Conservation (phyloP, 2,797 vertebrate genomes). For the Geotrypetes seraphini region DNA sequence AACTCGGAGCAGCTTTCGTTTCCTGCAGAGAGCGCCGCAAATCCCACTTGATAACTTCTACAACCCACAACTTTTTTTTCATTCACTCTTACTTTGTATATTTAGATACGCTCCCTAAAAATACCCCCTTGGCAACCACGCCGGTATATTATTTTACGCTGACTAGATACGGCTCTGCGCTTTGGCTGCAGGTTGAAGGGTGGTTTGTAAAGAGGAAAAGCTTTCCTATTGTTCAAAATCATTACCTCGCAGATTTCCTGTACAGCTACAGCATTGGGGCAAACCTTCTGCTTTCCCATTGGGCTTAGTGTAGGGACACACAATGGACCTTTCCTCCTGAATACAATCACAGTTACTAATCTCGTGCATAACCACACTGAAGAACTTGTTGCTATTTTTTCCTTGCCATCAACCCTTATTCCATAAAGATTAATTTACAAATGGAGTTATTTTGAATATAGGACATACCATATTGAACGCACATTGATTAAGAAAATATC, state of each 20-base stretch:
- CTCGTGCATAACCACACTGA: too few relatives aligned
- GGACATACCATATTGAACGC: too few relatives aligned
- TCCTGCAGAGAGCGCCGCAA: constrained; percentile 94
- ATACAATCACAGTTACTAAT: too few relatives aligned
- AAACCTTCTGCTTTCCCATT: not conserved
- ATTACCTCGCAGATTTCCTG: not conserved
- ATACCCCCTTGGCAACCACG: constrained; percentile 32
- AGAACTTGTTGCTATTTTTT: too few relatives aligned
- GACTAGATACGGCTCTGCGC: constrained; percentile 26
- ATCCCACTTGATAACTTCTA: constrained; percentile 97
- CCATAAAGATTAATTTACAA: too few relatives aligned
- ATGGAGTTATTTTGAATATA: too few relatives aligned
- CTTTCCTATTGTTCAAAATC: constrained; percentile 9
- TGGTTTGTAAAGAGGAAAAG: too few relatives aligned
- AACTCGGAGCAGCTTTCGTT: constrained; percentile 87
- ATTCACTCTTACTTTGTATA: constrained; percentile 55
- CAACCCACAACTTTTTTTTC: constrained; percentile 78
- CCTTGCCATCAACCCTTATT: too few relatives aligned
- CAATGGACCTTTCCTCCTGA: too few relatives aligned
- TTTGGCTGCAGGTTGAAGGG: constrained; percentile 26
- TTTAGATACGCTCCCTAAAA: constrained; percentile 48
- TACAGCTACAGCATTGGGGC: not conserved
- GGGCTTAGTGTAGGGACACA: too few relatives aligned
- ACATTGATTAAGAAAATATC: too few relatives aligned
- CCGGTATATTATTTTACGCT: constrained; percentile 24